Evolutionary conservation across 2,113 vertebrate species (phyloP), one percentile per base, ranked within the genome.

Genomic region (Pollachius pollachius): DNA sequence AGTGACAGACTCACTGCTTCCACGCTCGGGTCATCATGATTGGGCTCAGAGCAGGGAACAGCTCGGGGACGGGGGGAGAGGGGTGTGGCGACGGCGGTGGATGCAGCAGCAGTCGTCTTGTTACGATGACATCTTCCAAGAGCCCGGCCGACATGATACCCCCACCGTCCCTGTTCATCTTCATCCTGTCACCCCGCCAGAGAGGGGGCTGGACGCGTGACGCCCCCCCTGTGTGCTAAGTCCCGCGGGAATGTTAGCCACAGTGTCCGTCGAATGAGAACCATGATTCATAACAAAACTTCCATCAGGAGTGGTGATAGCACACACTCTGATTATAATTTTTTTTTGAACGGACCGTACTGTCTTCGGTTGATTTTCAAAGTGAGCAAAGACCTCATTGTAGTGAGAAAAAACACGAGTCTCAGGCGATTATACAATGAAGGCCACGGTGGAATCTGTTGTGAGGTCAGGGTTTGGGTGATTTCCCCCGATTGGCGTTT

Each of bases 1-100:
- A 79, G 76, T 90, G 89, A 90, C 87, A 90, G 80, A 87, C 87
- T 83, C 74, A 80, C 79, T 19, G 85, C 86, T 83, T 78, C 82
- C 77, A 79, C 81, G 79, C 86, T 83, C 81, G 81, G 87, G 85
- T 86, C 87, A 84, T 88, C 86, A 82, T 83, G 86, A 87, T 76
- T 81, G 78, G 76, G 69, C 66, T 67, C 76, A 68, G 69, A 76
- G 84, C 34, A 37, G 75, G 70, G 65, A 77, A 77, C 23, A 70
- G 74, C 78, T 34, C 61, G 63, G 59, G 76, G 58, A 54, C 37
- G 37, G 17, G 17, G 15, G 77, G 41, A 9, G 21, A 27, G 62
- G 61, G 80, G 69, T 57, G 77, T 74, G 66, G 76, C 78, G 70
- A 73, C 64, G 85, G 77, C 76, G 77, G 80, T 78, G 62, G 67